Evolutionary conservation across 1,140 invertebrate species (phyloP), one percentile per base, ranked within the genome.

Genomic region (Saccostrea echinata): DNA sequence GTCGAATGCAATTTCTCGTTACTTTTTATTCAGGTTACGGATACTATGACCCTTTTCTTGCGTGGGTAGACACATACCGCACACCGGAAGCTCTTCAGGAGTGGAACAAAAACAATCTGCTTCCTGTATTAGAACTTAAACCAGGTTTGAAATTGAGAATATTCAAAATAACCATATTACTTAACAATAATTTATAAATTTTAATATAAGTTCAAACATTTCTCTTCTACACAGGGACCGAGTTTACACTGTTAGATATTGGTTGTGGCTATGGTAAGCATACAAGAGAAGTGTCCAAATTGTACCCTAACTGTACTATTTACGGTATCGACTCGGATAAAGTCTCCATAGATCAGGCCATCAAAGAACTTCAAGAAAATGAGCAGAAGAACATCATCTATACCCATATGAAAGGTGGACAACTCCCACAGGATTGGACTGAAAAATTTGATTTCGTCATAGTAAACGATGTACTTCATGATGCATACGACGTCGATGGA

Each of bases 381-480:
- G 51, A n/a, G 0, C 11, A 12, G 18, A 3, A 83, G 9, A 53
- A 83, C 18, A 83, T 83, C 33, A 18, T 21, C 16, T 83, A 52
- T 8, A 1, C 8, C 13, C 21, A 21, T 24, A 83, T 13, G 18
- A 27, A 83, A 52, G 81, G 35, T 18, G 35, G 51, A 21, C 18
- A 83, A 27, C 81, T 83, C n/a, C 81, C 35, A 51, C 12, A 21
- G 18, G 81, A 83, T 16, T 83, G 81, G 81, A 24, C 81, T 24
- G 43, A 53, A 11, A 83, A 83, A 83, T 89, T 89, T 61, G 88
- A 89, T 84, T 61, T 86, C 21, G 82, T 89, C n/a, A 35, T 86
- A 4, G 1, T 87, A 27, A 51, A 76, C 3, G 88, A 86, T 84
- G 85, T 89, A 11, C 57, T 89, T 21, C 88, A 89, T 64, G 88